These are phyloP conservation scores for Eucera pruinosa DNA, from an alignment of 2,888 invertebrate species.

Conservation along the genomic window DNA sequence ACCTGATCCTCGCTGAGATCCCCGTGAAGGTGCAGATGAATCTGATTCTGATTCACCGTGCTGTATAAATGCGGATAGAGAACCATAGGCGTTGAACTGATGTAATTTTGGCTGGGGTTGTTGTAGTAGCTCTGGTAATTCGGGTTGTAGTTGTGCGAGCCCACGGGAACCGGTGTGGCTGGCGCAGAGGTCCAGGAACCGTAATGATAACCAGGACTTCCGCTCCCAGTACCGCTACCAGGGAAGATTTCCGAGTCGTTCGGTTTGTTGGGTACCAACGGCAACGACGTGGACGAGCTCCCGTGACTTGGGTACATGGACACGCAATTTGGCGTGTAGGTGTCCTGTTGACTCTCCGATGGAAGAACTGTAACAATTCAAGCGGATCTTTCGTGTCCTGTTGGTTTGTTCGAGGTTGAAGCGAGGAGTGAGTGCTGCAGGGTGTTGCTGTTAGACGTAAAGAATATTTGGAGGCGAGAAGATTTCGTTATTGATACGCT, in stretches of 20 bases:
- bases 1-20: constrained; percentile 82
- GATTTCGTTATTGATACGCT: background rate
- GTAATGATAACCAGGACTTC: constrained; percentile 81
- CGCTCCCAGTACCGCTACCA: constrained; percentile 72
- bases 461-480: background rate
- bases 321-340: constrained; percentile 81
- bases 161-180: constrained; percentile 79
- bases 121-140: constrained; percentile 90
- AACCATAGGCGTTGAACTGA: constrained; percentile 89
- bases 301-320: constrained; percentile 80
- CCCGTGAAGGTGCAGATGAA: constrained; percentile 91
- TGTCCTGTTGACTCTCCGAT: constrained; percentile 78
- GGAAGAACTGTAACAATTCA: constrained; percentile 73
- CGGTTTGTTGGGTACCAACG: constrained; percentile 76
- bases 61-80: constrained; percentile 92
- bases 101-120: constrained; percentile 87
- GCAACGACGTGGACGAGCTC: constrained; percentile 67
- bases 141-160: constrained; percentile 87
- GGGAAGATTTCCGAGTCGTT: constrained; percentile 77
- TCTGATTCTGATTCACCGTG: constrained; percentile 94
- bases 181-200: constrained; percentile 84
- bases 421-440: background rate
- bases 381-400: background rate
- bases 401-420: background rate
- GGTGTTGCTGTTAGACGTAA: background rate